Conservation (phyloP, 2,888 invertebrate genomes). For the Halictus quadricinctus region DNA sequence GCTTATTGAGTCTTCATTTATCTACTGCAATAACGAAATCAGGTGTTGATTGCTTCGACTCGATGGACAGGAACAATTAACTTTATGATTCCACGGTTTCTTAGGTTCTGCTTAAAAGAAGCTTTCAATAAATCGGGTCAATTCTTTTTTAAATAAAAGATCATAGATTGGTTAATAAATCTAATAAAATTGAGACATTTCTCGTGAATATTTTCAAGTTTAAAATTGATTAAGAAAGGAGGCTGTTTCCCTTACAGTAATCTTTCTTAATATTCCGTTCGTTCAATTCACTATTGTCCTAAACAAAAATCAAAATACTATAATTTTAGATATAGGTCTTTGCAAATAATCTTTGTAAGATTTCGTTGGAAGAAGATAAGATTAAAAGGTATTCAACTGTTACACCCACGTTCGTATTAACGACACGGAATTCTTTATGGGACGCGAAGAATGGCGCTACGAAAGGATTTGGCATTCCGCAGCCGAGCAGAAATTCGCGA, state of each 20-base stretch:
- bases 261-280: background rate
- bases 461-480: background rate
- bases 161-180: background rate
- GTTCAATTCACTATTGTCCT: background rate
- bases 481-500: background rate
- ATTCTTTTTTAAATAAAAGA: background rate
- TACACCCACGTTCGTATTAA: background rate
- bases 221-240: background rate
- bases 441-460: background rate
- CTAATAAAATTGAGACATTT: background rate
- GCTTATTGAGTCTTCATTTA: slow-evolving; percentile 2
- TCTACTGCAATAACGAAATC: background rate
- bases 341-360: accelerated
- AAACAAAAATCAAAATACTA: background rate
- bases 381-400: background rate
- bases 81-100: background rate
- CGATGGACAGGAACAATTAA: background rate
- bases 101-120: background rate
- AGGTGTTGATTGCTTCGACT: background rate
- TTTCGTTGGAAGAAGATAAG: no score
- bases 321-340: background rate
- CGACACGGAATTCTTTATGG: background rate
- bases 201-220: background rate
- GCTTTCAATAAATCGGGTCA: background rate
- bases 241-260: background rate